Percentiles rank a stretch among this genome's conserved stretches.
Conservation (phyloP, 2,797 vertebrate genomes). For the Microchirus variegatus region DNA sequence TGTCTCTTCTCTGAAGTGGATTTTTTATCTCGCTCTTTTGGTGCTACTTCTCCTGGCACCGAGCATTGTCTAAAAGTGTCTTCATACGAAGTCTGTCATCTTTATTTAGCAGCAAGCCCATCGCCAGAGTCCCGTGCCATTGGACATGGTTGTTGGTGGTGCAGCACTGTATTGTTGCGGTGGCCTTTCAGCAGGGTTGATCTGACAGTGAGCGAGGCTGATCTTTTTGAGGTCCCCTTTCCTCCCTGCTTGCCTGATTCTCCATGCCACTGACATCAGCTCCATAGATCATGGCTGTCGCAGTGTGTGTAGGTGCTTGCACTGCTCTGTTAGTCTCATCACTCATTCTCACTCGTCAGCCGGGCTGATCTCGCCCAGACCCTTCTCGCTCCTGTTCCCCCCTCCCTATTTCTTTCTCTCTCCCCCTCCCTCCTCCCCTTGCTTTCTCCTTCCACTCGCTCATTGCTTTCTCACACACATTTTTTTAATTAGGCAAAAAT, state of each 20-base stretch:
- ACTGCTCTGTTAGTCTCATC: conserved; percentile 86
- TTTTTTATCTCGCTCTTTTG: conserved; percentile 43
- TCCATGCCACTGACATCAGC: conserved; percentile 81
- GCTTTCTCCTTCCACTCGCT: conserved; percentile 72
- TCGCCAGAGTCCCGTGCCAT: conserved; percentile 46
- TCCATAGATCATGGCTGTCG: conserved; percentile 87
- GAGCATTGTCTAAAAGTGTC: conserved; percentile 40
- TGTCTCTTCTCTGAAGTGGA: conserved; percentile 12
- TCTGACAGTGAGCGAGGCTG: conserved; percentile 64
- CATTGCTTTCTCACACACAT: conserved; percentile 81
- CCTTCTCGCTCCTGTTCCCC: conserved; percentile 51
- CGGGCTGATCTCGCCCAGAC: conserved; percentile 79
- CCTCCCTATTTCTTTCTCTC: conserved; percentile 56
- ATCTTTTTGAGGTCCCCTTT: conserved; percentile 74
- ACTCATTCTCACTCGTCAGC: conserved; percentile 81
- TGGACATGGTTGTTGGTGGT: conserved; percentile 49
- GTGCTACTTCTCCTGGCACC: conserved; percentile 33
- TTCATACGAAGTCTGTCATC: conserved; percentile 58
- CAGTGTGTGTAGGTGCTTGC: conserved; percentile 84
- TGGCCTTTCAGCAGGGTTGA: conserved; percentile 54
- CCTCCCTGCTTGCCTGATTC: conserved; percentile 74
- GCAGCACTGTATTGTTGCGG: conserved; percentile 43
- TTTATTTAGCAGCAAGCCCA: conserved; percentile 54
- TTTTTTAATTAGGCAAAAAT: conserved; percentile 94
- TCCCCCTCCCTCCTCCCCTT: conserved; percentile 50